phyloP scores from a whole-genome alignment of 2,113 vertebrate genomes.

The Chaetops frenatus region DNA sequence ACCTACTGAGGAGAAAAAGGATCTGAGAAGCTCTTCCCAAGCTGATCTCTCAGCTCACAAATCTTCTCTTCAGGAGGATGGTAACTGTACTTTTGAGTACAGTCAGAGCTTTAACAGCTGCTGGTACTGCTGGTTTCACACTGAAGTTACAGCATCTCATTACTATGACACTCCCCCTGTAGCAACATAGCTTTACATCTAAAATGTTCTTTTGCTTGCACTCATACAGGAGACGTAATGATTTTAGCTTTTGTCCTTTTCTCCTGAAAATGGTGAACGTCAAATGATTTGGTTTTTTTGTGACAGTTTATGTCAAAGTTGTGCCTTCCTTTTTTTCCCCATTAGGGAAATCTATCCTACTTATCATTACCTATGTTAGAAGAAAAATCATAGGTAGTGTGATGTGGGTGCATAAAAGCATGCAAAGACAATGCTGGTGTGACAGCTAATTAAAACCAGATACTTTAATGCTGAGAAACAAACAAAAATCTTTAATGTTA shows the following conservation, averaged over 20 bases:
- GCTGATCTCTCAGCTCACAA: neutral
- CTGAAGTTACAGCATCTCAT: neutral
- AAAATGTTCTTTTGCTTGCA: neutral
- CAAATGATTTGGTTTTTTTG: neutral
- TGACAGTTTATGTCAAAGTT: neutral
- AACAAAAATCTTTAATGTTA: neutral
- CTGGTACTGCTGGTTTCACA: neutral
- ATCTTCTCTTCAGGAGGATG: neutral
- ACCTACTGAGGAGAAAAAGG: neutral
- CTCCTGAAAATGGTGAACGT: neutral
- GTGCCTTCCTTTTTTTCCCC: neutral
- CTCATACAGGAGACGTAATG: neutral
- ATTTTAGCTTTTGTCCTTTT: slow-evolving; percentile 8
- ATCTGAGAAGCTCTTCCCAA: neutral
- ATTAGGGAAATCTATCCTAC: neutral
- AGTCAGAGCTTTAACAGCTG: neutral
- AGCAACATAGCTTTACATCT: neutral
- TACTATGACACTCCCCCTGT: neutral
- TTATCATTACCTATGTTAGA: neutral
- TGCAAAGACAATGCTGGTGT: neutral
- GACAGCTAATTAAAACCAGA: slow-evolving; percentile 37
- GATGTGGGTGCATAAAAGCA: neutral
- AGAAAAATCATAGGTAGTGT: neutral
- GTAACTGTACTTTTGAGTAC: neutral
- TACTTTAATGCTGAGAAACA: neutral